Conservation (phyloP, 2,113 vertebrate species). For the Poeciliopsis retropinna region DNA sequence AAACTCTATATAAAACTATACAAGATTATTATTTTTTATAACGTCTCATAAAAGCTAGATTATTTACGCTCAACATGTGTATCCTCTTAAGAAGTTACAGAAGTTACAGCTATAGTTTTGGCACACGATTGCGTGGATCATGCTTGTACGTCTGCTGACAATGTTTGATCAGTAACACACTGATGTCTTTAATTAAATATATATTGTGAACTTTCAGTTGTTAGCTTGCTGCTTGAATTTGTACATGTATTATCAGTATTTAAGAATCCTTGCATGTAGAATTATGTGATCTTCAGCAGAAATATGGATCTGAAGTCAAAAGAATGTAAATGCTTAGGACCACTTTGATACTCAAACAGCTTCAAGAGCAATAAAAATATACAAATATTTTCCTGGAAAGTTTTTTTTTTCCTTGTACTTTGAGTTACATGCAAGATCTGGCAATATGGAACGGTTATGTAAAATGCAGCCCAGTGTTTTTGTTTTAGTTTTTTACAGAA, state of each 20-base stretch:
- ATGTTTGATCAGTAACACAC: conserved; percentile 47
- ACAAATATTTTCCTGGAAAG: conserved; percentile 17
- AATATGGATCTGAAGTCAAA: conserved; percentile 34
- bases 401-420: conserved; percentile 10
- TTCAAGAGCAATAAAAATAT: conserved; percentile 29
- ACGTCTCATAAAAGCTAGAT: conserved; percentile 63
- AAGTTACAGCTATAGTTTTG: conserved; percentile 76
- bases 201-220: conserved; percentile 12
- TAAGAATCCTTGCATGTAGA: conserved; percentile 18
- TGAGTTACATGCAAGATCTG: conserved; percentile 51
- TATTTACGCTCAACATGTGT: conserved; percentile 57
- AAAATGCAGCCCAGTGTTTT: conserved; percentile 68
- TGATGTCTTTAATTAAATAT: conserved; percentile 49
- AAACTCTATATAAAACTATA: conserved; percentile 82
- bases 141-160: conserved; percentile 47
- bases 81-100: conserved; percentile 59
- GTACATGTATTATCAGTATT: conserved; percentile 35
- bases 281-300: conserved; percentile 26
- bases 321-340: conserved; percentile 22
- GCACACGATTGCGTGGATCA: conserved; percentile 73
- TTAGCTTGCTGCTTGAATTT: conserved; percentile 40
- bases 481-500: conserved; percentile 31
- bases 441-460: conserved; percentile 43
- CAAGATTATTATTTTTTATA: conserved; percentile 66
- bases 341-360: conserved; percentile 30